Evolutionary conservation across 35 echinoderm and acorn worm species (phyloP), one percentile per base, ranked within the genome.

Genomic region (Nesometra sesokonis): DNA sequence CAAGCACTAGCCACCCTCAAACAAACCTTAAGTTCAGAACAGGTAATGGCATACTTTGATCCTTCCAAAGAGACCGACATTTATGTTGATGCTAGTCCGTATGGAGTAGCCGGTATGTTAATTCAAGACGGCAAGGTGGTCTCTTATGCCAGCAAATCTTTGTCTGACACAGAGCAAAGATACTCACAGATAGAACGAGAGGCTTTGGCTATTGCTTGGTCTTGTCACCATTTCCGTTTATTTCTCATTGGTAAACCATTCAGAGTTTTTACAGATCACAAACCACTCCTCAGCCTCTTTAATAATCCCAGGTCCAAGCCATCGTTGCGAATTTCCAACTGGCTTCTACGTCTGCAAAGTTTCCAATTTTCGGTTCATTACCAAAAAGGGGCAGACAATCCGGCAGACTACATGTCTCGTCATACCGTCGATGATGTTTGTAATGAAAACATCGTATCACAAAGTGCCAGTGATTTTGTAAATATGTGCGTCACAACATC

Each of bases 311-410:
- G 35, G 32, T 80, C 79, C 11, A 80, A 80, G 23, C 79, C 79
- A 3, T 36, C 79, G 13, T 13, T 36, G 4, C 17, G 79, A 31
- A 80, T 80, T 32, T 11, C 4, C 4, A 33, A 36, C 13, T 80
- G 79, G 79, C 3, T 36, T 0, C 35, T 80, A 11, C 4, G 35
- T 31, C 36, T 95, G 34, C 90, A 95, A 87, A 77, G 80, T 76
- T 95, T 92, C 46, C 78, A 84, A 47, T 95, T 86, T 80, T 76
- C 33, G 5, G 80, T 95, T 15, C 33, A 39, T 32, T 95, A 89
- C 84, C 83, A 86, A 86, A 81, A 89, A 79, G 86, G 79, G 36
- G 11, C 77, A 47, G 1, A 36, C 39, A 94, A 94, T 76, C 93
- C 79, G 9, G 79, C 79, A 5, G 79, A 80, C 35, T 80, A 80